Percentiles rank a stretch among this genome's conserved stretches.
These are phyloP conservation scores for Leptopterna dolabrata DNA, from an alignment of 2,888 invertebrate genomes.

Conservation along the genomic window DNA sequence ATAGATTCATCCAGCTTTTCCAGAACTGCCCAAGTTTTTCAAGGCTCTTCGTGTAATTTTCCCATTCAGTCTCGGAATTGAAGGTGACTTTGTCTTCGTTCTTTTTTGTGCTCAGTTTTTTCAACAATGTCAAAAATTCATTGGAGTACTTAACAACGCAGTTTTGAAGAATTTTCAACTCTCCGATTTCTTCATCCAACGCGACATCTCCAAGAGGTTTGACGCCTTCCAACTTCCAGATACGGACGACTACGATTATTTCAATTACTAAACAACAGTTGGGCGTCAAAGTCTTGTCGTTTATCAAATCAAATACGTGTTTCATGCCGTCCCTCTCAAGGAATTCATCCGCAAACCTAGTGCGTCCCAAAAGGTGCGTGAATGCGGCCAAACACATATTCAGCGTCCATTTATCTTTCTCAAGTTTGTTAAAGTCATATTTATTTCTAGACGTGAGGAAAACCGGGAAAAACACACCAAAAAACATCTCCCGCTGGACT, in stretches of 20 bases:
- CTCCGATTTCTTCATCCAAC: constrained; percentile 37
- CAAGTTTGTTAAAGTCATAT: constrained; percentile 69
- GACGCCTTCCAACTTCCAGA: constrained; percentile 68
- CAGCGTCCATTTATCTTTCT: constrained; percentile 72
- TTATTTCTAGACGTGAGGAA: constrained; percentile 71
- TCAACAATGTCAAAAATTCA: constrained; percentile 53
- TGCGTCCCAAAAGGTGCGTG: constrained; percentile 71
- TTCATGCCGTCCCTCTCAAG: constrained; percentile 72
- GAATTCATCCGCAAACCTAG: constrained; percentile 72
- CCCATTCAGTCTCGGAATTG: constrained; percentile 64
- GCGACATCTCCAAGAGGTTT: neutral
- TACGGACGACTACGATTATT: constrained; percentile 73
- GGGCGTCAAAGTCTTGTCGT: constrained; percentile 71
- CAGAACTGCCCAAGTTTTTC: constrained; percentile 70
- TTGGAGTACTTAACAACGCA: constrained; percentile 48
- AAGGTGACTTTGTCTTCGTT: constrained; percentile 48
- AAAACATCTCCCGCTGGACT: constrained; percentile 72
- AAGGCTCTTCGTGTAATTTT: constrained; percentile 66
- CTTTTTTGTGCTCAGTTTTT: constrained; percentile 51
- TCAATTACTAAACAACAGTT: constrained; percentile 74
- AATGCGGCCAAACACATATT: constrained; percentile 74
- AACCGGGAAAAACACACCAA: constrained; percentile 73
- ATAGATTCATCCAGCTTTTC: constrained; percentile 70
- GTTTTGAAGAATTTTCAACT: constrained; percentile 49
- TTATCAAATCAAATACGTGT: constrained; percentile 71